phyloP scores from a whole-genome alignment of 1,140 invertebrate species.

The Drosophila pruinosa region DNA sequence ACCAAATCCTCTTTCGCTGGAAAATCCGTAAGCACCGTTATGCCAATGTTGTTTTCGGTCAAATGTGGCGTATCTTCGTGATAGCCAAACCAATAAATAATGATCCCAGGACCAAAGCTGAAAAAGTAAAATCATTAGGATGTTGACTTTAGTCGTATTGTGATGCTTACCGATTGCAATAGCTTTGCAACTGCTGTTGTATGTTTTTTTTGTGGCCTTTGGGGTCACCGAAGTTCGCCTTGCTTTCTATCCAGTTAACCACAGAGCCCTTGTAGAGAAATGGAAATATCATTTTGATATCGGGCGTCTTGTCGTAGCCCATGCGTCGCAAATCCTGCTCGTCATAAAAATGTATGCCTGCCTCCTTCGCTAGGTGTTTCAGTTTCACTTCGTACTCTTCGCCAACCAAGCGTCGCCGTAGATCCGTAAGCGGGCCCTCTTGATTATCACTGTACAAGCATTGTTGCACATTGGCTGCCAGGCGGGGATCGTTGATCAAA shows the following conservation, averaged over 20 bases:
- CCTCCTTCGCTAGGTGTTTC: conserved; percentile 84
- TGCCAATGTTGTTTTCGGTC: conserved; percentile 85
- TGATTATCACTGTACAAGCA: conserved; percentile 87
- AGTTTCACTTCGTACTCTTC: conserved; percentile 90
- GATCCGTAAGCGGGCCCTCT: conserved; percentile 89
- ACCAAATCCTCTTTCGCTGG: conserved; percentile 83
- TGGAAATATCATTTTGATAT: conserved; percentile 95
- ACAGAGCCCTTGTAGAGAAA: conserved; percentile 93
- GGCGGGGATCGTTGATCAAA: conserved; percentile 86
- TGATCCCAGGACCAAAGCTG: conserved; percentile 95
- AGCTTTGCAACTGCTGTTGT: conserved; percentile 93
- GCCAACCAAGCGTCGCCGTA: conserved; percentile 88
- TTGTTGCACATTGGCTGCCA: conserved; percentile 87
- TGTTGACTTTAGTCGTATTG: not conserved
- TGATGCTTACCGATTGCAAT: conserved; percentile 91
- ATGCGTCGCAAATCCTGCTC: conserved; percentile 91
- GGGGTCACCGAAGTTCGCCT: conserved; percentile 95
- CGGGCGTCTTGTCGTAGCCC: conserved; percentile 98
- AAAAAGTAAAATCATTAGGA: not conserved
- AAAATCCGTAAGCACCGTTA: conserved; percentile 87
- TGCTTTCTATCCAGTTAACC: conserved; percentile 98
- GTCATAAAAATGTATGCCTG: conserved; percentile 89
- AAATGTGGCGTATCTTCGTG: conserved; percentile 87
- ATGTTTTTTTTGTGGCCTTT: conserved; percentile 92
- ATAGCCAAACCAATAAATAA: conserved; percentile 98